Base-by-base conservation (phyloP, 2,113 vertebrate genomes). In the Ictalurus punctatus region DNA sequence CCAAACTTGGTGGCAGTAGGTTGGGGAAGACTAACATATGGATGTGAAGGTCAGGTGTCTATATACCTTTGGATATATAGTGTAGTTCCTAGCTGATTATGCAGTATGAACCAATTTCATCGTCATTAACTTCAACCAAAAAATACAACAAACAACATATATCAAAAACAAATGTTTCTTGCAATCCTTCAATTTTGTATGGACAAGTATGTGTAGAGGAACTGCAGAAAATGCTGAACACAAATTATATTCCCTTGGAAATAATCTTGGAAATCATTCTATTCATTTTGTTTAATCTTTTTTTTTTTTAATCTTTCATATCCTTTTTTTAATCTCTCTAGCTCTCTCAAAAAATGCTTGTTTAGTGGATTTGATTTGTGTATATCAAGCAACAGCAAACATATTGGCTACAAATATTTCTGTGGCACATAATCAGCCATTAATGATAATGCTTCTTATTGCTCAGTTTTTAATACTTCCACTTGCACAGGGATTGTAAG, bases 401-500 rank as follows among this genome's bases (percentile, higher is more conserved):
- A 90, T 88, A 81, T 86, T 27, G 63, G 10, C 27, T n/a, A n/a
- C 5, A 37, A 37, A 73, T 73, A 73, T 73, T 37, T 73, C 52
- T 86, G 52, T 44, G 58, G 48, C 52, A 79, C 58, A 86, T 83
- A 78, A 73, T 63, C 30, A 76, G 74, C 21, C 40, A 84, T 83
- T 86, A 82, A 56, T 86, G 56, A 79, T 69, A 30, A 61, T 67
- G 25, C 56, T 52, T 34, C 85, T 81, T 54, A n/a, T 30, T 89
- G 84, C 34, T 86, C 52, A 79, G 71, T 91, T 84, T 87, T 91
- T 91, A 30, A 83, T 89, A 74, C n/a, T 59, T 82, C 40, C 44
- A 48, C 65, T 65, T 89, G 61, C 79, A 69, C 87, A 83, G 56
- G 13, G 79, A 73, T n/a, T 86, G 85, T 44, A 40, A 86, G 79